Evolutionary conservation across 2,888 invertebrate species (phyloP), one percentile per base, ranked within the genome.

Genomic region (Microplitis deprimator): DNA sequence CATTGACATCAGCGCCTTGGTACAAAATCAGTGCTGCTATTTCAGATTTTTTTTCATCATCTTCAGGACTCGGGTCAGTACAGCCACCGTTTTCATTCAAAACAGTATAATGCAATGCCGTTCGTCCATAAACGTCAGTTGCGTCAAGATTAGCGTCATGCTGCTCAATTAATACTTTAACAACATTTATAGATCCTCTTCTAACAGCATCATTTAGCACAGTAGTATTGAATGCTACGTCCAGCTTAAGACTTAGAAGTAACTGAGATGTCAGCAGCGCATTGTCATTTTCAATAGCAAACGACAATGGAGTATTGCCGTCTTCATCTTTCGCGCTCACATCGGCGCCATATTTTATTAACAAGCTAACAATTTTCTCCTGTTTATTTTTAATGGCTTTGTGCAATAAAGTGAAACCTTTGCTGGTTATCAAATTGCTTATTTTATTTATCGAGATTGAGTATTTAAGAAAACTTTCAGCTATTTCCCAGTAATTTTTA

Each of bases 271-370:
- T 50, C 50, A 50, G 50, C 2, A 13, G 50, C 13, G 10, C 50
- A 13, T 13, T 50, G 50, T 50, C 50, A 50, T 50, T 50, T 13
- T 50, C 13, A 50, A 50, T 50, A 50, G 50, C 50, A 50, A 50
- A 13, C 13, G 50, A 50, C 1, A 79, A 65, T 1, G 65, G 40
- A 1, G 79, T 77, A n/a, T 60, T 59, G 13, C 72, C 72, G 13
- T 41, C 6, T 6, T 65, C 60, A 6, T 72, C 69, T 10, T 7
- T 62, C 0, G 41, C 62, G 8, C 59, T 16, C 6, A 75, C 20
- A n/a, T 79, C 71, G 3, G 75, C 77, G 5, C 78, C 78, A 5
- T 50, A 50, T 50, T 50, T 50, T 50, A 50, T 50, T 5, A 50
- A 50, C 50, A 8, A 13, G 10, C 6, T 7, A 10, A 50, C 50